A percentile compares a stretch with the other conserved stretches of the same genome.
Conservation (phyloP, 2,888 invertebrate species). For the Sphaeridia pumilis region DNA sequence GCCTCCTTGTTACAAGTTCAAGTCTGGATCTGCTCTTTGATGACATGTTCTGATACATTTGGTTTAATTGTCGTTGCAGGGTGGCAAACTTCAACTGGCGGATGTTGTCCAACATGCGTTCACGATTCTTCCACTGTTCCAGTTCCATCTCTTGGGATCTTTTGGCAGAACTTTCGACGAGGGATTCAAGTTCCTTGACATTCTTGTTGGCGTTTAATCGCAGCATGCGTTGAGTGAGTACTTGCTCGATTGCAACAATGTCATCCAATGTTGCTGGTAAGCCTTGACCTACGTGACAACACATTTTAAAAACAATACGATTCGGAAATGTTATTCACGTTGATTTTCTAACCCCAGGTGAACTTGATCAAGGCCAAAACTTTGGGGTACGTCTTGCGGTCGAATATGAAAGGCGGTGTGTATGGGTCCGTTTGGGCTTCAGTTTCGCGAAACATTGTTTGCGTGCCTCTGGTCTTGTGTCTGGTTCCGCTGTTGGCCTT, state of each 20-base stretch:
- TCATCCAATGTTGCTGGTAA: slow-evolving; percentile 52
- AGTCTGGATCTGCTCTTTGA: slow-evolving; percentile 42
- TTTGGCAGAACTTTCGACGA: no score
- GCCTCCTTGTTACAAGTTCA: slow-evolving; percentile 44
- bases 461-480: slow-evolving; percentile 45
- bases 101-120: slow-evolving; percentile 55
- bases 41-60: slow-evolving; percentile 45
- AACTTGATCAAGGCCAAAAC: slow-evolving; percentile 53
- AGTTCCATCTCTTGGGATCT: slow-evolving; percentile 75
- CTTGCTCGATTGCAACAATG: slow-evolving; percentile 54
- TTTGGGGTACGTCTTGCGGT: slow-evolving; percentile 48
- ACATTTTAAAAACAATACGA: not conserved
- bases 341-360: slow-evolving; percentile 46
- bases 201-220: slow-evolving; percentile 49
- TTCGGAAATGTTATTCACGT: not conserved
- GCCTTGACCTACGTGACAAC: slow-evolving; percentile 43
- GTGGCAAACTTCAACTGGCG: slow-evolving; percentile 57
- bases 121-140: slow-evolving; percentile 70
- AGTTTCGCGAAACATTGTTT: slow-evolving; percentile 61
- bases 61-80: slow-evolving; percentile 51
- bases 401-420: slow-evolving; percentile 52
- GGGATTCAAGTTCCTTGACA: slow-evolving; percentile 53
- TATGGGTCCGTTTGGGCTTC: slow-evolving; percentile 67
- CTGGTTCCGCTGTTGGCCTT: not conserved
- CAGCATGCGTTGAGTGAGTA: slow-evolving; percentile 55